Conservation (phyloP, 2,797 vertebrate genomes). For the Phoxinus dragarum region DNA sequence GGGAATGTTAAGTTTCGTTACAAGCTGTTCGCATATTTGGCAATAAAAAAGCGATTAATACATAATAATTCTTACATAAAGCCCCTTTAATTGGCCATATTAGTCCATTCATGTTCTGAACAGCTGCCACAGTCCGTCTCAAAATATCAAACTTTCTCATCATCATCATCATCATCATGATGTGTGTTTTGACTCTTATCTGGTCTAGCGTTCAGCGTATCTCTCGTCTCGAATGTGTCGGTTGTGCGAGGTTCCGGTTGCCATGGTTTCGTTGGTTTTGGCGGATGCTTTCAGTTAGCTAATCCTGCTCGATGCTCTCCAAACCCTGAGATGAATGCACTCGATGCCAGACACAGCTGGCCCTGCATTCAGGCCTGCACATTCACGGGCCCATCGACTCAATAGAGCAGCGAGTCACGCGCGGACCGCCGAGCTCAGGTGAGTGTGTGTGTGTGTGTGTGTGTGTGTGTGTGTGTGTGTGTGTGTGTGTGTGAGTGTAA, state of each 20-base stretch:
- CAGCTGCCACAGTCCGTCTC: background rate
- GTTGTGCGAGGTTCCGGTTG: slow-evolving; percentile 53
- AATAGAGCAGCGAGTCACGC: background rate
- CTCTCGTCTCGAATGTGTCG: slow-evolving; percentile 36
- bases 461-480: no score
- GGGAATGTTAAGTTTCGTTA: background rate
- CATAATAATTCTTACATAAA: background rate
- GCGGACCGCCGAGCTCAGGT: background rate
- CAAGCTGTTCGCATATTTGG: background rate
- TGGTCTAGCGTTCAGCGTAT: slow-evolving; percentile 32
- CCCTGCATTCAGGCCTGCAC: slow-evolving; percentile 48
- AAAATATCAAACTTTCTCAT: no score
- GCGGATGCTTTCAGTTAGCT: slow-evolving; percentile 65
- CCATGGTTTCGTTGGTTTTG: slow-evolving; percentile 61
- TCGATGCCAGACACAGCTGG: slow-evolving; percentile 66
- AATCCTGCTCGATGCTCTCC: slow-evolving; percentile 60
- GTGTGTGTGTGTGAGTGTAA: background rate
- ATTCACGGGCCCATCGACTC: slow-evolving; percentile 42
- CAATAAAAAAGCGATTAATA: background rate
- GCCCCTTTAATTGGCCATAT: background rate
- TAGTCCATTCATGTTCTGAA: background rate
- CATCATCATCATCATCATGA: background rate
- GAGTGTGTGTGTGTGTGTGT: background rate
- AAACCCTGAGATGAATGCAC: slow-evolving; percentile 57
- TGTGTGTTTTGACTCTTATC: slow-evolving; percentile 50